A percentile compares a stretch with the other conserved stretches of the same genome.
Evolutionary conservation across 2,113 vertebrate species (phyloP).

Genomic region (Herpetotheres cachinnans): DNA sequence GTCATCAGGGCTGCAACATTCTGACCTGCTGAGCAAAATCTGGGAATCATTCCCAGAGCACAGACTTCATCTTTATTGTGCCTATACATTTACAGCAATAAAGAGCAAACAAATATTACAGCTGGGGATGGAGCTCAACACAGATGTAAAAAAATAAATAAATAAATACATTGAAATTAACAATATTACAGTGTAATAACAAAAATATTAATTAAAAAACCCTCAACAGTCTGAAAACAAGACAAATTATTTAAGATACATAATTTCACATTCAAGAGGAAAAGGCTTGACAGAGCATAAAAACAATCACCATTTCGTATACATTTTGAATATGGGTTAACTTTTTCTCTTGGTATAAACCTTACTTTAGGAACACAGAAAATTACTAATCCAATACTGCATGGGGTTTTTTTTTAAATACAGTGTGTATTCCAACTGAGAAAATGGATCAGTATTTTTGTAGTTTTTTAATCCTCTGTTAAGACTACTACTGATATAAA

Average conservation of each 20-base stretch:
- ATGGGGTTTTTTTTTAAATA: background rate
- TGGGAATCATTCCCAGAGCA: background rate
- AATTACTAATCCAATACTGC: background rate
- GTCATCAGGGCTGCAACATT: background rate
- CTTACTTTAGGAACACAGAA: background rate
- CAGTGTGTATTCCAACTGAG: background rate
- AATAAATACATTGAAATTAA: background rate
- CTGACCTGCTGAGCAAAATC: background rate
- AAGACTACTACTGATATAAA: background rate
- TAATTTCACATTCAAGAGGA: background rate
- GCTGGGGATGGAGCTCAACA: background rate
- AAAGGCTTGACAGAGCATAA: background rate
- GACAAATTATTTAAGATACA: background rate
- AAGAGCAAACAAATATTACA: background rate
- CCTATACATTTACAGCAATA: background rate
- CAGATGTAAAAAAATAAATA: background rate
- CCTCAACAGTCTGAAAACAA: background rate
- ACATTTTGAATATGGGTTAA: background rate
- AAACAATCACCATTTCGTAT: background rate
- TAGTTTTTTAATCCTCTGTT: background rate
- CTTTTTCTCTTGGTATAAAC: background rate
- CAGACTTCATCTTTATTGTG: background rate
- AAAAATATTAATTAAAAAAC: background rate
- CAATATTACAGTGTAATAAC: background rate
- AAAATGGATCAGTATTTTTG: background rate